Conservation (phyloP, 2,113 vertebrate species). For the Alligator mississippiensis region DNA sequence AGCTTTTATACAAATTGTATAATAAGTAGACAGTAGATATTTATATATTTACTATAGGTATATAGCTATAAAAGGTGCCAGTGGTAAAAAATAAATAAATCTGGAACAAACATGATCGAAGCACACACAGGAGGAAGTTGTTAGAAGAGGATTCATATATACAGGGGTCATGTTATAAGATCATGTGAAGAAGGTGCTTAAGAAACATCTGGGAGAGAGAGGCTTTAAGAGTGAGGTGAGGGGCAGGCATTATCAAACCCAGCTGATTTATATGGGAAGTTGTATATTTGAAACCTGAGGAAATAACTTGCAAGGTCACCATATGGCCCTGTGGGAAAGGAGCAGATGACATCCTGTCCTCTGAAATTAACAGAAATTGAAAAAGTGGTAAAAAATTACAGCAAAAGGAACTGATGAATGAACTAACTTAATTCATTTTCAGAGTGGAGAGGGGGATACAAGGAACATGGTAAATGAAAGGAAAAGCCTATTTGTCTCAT, state of each 20-base stretch:
- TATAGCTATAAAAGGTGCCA: not conserved
- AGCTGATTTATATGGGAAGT: not conserved
- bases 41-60: not conserved
- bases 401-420: constrained; percentile 27
- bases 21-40: not conserved
- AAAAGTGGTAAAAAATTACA: constrained; percentile 9
- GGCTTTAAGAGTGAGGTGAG: not conserved
- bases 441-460: constrained; percentile 29
- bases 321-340: not conserved
- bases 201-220: not conserved
- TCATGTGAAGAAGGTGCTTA: not conserved
- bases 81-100: not conserved
- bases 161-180: not conserved
- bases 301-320: constrained; percentile 3
- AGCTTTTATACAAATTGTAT: not conserved
- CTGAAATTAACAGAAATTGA: constrained; percentile 13
- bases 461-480: not conserved
- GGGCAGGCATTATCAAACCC: not conserved
- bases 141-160: not conserved
- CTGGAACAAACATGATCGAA: not conserved
- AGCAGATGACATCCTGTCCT: constrained; percentile 4
- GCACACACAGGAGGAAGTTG: not conserved
- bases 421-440: constrained; percentile 46
- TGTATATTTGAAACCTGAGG: not conserved
- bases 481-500: constrained; percentile 52